Base-by-base conservation (phyloP, 2,797 vertebrate genomes). In the Protonibea diacanthus region DNA sequence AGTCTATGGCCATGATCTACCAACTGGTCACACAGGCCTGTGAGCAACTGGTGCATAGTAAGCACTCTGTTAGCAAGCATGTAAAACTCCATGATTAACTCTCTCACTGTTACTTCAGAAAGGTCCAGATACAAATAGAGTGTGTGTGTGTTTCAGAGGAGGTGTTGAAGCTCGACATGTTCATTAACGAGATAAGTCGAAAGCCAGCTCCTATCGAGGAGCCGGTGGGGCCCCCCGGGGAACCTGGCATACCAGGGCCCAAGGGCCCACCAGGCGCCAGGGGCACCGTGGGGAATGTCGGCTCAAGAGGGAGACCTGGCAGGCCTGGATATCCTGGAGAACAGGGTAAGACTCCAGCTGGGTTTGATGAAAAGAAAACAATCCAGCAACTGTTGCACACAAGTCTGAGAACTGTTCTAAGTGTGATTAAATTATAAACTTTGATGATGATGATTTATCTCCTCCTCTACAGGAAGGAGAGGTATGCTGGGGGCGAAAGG, bases 1-100 rank as follows among this genome's bases (percentile, higher is more conserved):
- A 97, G 91, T 98, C 97, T 15, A 93, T 98, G 77, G 94, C 97
- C 33, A 90, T 96, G 75, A 97, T 99, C 91, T 97, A 96, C 85
- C 97, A 98, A 72, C 94, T 99, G 0, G 97, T 99, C 74, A 97
- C 95, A 82, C 96, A 98, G 89, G 97, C 97, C 88, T 99, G 98
- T 86, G 97, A 98, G 88, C 91, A 97, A 0, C 95, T 98, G 57
- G 95, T 99, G 67, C 97, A 98, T 72, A 95, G 98, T 99, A 91
- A 78, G 91, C 60, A 0, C 23, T 78, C 18, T 44, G 27, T 52
- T 14, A 60, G 20, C 18, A 6, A 53, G 10, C 14, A 14, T 17
- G 7, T 51, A 3, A 25, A 33, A 8, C 44, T 33, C 8, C 27
- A 13, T 42, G n/a, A 40, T 6, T 15, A 9, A 23, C 45, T 45